phyloP scores from a whole-genome alignment of 2,888 invertebrate species.

The Xestia rhomboidea region DNA sequence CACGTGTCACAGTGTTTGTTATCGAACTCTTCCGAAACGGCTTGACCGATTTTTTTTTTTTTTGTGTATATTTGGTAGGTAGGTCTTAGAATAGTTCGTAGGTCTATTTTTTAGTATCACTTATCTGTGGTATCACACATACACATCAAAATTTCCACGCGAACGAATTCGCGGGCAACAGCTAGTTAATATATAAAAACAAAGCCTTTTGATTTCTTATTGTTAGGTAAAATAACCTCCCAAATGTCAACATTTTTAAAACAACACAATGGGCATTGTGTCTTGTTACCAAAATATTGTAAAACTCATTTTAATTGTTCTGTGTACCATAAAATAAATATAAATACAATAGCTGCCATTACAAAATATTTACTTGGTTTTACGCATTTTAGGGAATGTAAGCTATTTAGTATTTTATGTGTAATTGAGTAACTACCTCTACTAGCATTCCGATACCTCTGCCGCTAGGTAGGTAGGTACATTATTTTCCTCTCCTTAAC shows the following conservation, averaged over 20 bases:
- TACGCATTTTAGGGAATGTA: neutral
- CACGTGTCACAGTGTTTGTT: too few relatives aligned
- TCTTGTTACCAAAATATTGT: conserved; percentile 9
- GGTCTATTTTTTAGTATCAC: too few relatives aligned
- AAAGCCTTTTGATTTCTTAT: conserved; percentile 12
- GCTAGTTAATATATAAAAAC: conserved; percentile 8
- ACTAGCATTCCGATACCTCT: neutral
- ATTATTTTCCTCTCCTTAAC: too few relatives aligned
- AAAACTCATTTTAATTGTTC: conserved; percentile 23
- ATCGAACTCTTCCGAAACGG: too few relatives aligned
- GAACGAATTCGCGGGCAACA: too few relatives aligned
- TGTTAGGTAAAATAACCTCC: neutral
- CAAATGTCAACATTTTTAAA: conserved; percentile 5
- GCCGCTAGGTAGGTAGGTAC: too few relatives aligned
- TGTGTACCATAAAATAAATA: neutral
- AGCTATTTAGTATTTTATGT: neutral
- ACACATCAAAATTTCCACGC: too few relatives aligned
- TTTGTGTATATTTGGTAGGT: too few relatives aligned
- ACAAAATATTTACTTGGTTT: conserved; percentile 14
- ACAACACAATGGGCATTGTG: conserved; percentile 31
- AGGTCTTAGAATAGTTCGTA: too few relatives aligned
- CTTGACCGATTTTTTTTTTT: too few relatives aligned
- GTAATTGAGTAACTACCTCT: neutral
- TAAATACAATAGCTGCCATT: conserved; percentile 3
- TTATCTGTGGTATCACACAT: too few relatives aligned